Conservation (phyloP, 2,113 vertebrate species). For the Anhinga rufa region DNA sequence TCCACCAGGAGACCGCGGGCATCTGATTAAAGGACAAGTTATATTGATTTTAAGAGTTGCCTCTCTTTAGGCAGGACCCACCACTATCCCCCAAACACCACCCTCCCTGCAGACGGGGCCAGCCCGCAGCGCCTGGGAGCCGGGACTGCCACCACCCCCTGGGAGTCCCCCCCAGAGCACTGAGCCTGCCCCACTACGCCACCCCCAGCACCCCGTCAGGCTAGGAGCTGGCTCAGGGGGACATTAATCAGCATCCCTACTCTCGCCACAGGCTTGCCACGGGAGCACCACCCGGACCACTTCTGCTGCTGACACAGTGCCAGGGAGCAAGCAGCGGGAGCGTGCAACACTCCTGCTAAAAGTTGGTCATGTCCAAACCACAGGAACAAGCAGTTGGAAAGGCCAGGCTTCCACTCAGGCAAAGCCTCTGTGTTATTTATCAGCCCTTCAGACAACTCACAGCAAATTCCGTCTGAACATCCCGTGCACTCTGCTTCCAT, state of each 20-base stretch:
- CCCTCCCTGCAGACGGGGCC: fast-evolving
- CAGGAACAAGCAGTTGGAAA: not conserved
- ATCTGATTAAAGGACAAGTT: not conserved
- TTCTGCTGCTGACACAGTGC: not conserved
- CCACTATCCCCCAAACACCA: too few relatives aligned
- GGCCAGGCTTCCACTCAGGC: fast-evolving
- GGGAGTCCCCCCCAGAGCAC: not conserved
- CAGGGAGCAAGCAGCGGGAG: not conserved
- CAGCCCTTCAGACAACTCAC: not conserved
- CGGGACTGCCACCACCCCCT: not conserved
- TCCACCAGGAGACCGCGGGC: fast-evolving
- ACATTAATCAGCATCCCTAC: not conserved
- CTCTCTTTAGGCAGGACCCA: fast-evolving
- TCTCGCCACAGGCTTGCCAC: not conserved
- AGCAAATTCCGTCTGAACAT: not conserved
- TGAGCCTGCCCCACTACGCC: not conserved
- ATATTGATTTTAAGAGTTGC: not conserved
- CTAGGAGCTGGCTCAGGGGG: not conserved
- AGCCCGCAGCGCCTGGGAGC: fast-evolving
- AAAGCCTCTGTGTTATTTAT: not conserved
- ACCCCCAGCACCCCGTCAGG: not conserved
- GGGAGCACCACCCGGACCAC: fast-evolving
- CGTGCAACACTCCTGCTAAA: not conserved
- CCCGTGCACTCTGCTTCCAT: not conserved
- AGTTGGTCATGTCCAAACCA: not conserved